Evolutionary conservation across 1,140 invertebrate species (phyloP), one percentile per base, ranked within the genome.

Genomic region (Littorina saxatilis): DNA sequence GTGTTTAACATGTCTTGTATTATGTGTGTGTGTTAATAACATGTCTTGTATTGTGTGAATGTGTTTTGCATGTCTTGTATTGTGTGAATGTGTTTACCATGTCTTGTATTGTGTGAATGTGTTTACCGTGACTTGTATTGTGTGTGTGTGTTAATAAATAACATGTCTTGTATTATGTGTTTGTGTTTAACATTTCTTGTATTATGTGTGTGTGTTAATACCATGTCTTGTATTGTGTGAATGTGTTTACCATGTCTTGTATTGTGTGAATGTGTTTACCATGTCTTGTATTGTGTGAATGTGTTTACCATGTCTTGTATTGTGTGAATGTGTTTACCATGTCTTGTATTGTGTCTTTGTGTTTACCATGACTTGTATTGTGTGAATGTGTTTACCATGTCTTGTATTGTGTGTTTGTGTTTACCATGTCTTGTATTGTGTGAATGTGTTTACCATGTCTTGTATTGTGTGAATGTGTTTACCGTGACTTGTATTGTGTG

Each of bases 61-160:
- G 58, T 68, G 63, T 3, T 68, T 7, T 68, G 13, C 2, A 3
- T 68, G 13, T 68, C 15, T 11, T 72, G 37, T 39, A 20, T 72
- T 72, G 37, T 40, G 17, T 72, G 37, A 40, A 20, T 40, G 35
- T 72, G 4, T 40, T 15, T 39, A 20, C 23, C 27, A n/a, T 29
- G 5, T 11, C 27, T 61, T 61, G 58, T 7, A 13, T 7, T 61
- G 27, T 17, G 35, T 72, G 35, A 2, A 37, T 72, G 68, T 72
- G 17, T 40, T 0, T 72, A 9, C n/a, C 27, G 7, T 61, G 7
- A 29, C 58, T 23, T 61, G 5, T 7, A 40, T 15, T 39, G 68
- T 39, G 68, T 39, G 35, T 70, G 68, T 70, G 15, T 70, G 68
- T 70, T 11, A n/a, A n/a, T n/a, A n/a, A n/a, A n/a, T n/a, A n/a